phyloP scores from a whole-genome alignment of 2,888 invertebrate genomes.

The Elaeidobius kamerunicus region DNA sequence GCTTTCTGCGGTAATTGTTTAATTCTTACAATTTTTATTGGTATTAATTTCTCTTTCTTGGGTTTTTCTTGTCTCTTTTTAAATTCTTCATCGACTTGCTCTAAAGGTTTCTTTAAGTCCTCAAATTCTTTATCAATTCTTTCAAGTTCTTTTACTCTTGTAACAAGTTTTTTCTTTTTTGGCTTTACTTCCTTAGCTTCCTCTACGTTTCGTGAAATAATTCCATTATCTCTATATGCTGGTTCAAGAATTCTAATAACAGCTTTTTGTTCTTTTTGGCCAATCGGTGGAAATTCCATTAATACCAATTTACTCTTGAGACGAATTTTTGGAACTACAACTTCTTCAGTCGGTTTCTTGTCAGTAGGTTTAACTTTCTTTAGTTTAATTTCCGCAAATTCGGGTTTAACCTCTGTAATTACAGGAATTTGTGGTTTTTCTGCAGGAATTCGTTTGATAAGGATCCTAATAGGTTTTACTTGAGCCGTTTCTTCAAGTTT shows the following conservation, averaged over 20 bases:
- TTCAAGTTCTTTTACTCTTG: constrained; percentile 40
- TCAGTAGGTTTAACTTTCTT: constrained; percentile 41
- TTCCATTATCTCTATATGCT: constrained; percentile 45
- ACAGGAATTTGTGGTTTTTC: constrained; percentile 56
- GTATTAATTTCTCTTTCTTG: constrained; percentile 40
- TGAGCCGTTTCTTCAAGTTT: constrained; percentile 27
- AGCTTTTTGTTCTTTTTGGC: constrained; percentile 41
- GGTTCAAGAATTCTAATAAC: constrained; percentile 44
- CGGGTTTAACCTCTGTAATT: constrained; percentile 56
- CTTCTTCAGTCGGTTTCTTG: constrained; percentile 41
- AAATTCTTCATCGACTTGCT: constrained; percentile 39
- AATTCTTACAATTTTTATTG: constrained; percentile 39
- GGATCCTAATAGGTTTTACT: constrained; percentile 24
- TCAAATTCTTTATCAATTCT: constrained; percentile 42
- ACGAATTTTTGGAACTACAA: constrained; percentile 60
- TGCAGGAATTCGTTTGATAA: constrained; percentile 34
- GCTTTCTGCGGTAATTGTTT: constrained; percentile 54
- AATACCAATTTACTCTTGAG: constrained; percentile 67
- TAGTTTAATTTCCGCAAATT: constrained; percentile 66
- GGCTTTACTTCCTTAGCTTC: constrained; percentile 48
- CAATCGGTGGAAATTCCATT: constrained; percentile 48
- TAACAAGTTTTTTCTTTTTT: constrained; percentile 44
- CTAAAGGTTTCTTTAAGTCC: constrained; percentile 38
- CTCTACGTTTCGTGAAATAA: constrained; percentile 51
- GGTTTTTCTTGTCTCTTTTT: constrained; percentile 46